phyloP scores from a whole-genome alignment of 2,888 invertebrate genomes.

The Cactoblastis cactorum region DNA sequence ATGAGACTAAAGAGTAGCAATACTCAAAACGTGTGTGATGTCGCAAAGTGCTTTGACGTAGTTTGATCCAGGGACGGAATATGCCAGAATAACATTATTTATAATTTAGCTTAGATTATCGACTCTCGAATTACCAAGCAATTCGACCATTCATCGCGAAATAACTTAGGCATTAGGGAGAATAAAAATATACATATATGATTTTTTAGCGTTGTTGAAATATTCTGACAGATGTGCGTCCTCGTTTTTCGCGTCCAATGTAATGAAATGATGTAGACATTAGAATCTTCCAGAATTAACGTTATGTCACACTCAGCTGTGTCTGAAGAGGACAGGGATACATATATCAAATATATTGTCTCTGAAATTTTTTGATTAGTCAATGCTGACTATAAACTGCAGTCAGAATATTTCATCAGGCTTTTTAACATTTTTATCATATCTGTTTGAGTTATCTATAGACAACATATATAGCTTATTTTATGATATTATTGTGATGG shows the following conservation, averaged over 20 bases:
- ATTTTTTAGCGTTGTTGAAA: conserved; percentile 55
- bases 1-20: conserved; percentile 73
- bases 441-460: conserved; percentile 73
- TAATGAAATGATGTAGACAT: conserved; percentile 18
- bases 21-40: conserved; percentile 50
- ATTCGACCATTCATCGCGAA: conserved; percentile 79
- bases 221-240: conserved; percentile 44
- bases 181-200: conserved; percentile 61
- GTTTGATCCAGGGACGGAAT: conserved; percentile 55
- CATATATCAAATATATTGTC: conserved; percentile 65
- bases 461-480: conserved; percentile 72
- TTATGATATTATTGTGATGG: conserved; percentile 74
- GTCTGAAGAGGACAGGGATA: conserved; percentile 33
- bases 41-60: conserved; percentile 59
- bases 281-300: conserved; percentile 19
- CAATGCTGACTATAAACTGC: conserved; percentile 63
- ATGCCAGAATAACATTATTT: conserved; percentile 70
- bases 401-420: conserved; percentile 46
- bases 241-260: conserved; percentile 49
- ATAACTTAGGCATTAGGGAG: conserved; percentile 65
- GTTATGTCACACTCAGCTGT: conserved; percentile 25
- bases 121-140: conserved; percentile 73
- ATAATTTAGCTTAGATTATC: conserved; percentile 68
- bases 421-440: conserved; percentile 62
- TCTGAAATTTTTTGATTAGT: conserved; percentile 42